Percentiles rank a stretch among this genome's conserved stretches.
Evolutionary conservation across 2,888 invertebrate genomes (phyloP).

Genomic region (Brassicogethes aeneus): DNA sequence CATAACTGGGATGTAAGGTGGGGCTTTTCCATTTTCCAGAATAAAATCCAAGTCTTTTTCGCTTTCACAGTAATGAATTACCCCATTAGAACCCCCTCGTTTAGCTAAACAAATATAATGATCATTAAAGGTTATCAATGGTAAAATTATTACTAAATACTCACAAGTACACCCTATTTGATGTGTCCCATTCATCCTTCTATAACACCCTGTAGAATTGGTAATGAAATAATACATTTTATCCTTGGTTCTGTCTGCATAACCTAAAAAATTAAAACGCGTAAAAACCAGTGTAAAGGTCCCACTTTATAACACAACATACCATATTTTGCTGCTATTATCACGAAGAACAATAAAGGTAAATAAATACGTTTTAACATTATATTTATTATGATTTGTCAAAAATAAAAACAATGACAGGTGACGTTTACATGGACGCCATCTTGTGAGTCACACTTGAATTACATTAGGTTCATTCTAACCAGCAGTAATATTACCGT

Average conservation of each 20-base stretch:
- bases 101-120: slow-evolving; percentile 62
- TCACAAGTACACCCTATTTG: slow-evolving; percentile 92
- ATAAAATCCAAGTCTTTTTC: slow-evolving; percentile 66
- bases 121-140: background rate
- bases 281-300: no score
- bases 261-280: slow-evolving; percentile 39
- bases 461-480: no score
- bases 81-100: slow-evolving; percentile 74
- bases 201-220: slow-evolving; percentile 72
- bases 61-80: slow-evolving; percentile 63
- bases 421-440: no score
- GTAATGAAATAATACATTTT: slow-evolving; percentile 71
- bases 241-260: slow-evolving; percentile 58
- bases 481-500: no score
- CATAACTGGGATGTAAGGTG: slow-evolving; percentile 72
- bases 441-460: no score
- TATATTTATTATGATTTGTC: no score
- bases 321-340: no score
- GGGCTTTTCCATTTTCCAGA: slow-evolving; percentile 59
- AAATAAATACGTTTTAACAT: no score
- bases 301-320: no score
- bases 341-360: no score
- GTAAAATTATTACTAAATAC: slow-evolving; percentile 30
- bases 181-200: slow-evolving; percentile 88
- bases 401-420: no score